A percentile compares a stretch with the other conserved stretches of the same genome.
Evolutionary conservation across 2,888 invertebrate species (phyloP).

Genomic region (Drosophila tanythrix): DNA sequence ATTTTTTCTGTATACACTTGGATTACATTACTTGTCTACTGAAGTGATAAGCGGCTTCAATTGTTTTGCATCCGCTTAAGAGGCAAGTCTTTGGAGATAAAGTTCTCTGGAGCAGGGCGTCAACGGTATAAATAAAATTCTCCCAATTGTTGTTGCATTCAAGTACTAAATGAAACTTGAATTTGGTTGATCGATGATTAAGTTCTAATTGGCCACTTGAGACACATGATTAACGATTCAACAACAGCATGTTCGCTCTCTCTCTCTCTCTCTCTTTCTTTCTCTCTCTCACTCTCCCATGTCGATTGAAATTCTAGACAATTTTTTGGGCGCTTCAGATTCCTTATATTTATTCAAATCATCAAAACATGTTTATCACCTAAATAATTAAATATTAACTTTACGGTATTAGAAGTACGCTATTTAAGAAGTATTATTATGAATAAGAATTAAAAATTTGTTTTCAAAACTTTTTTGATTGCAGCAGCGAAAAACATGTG

Average conservation of each 20-base stretch:
- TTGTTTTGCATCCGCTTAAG: conserved; percentile 5
- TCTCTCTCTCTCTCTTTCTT: not conserved
- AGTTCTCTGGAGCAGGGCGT: not conserved
- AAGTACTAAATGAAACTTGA: conserved; percentile 7
- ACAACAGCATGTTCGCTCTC: not conserved
- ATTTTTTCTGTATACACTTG: conserved; percentile 4
- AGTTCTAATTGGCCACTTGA: conserved; percentile 14
- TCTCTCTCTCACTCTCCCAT: not conserved
- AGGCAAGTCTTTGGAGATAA: not conserved
- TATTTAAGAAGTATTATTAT: not conserved
- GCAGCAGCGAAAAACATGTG: not conserved
- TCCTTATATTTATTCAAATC: not conserved
- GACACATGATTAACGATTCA: not conserved
- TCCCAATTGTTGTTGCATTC: conserved; percentile 31
- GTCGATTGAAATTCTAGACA: not conserved
- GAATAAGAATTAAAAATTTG: not conserved
- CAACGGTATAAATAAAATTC: conserved; percentile 4
- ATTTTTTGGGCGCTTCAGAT: conserved; percentile 7
- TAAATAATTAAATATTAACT: not conserved
- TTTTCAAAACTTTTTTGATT: not conserved
- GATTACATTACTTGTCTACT: conserved; percentile 40
- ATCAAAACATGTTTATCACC: not conserved
- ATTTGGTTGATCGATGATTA: conserved; percentile 4
- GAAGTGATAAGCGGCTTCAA: conserved; percentile 48
- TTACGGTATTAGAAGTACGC: not conserved